phyloP scores from a whole-genome alignment of 2,888 invertebrate species.

The Baccha elongata region DNA sequence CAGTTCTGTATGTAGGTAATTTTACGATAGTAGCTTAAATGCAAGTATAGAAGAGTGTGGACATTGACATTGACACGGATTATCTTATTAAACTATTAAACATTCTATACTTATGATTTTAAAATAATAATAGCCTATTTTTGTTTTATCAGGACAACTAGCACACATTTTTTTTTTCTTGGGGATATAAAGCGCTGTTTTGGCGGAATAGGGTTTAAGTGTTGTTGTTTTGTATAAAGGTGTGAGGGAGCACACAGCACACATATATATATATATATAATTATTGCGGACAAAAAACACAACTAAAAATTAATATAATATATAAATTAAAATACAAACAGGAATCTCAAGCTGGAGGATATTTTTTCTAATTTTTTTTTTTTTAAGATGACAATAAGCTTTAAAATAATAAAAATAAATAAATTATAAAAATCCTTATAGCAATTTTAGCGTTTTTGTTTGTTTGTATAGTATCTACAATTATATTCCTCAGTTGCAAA shows the following conservation, averaged over 20 bases:
- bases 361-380: conserved; percentile 17
- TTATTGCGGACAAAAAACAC: conserved; percentile 47
- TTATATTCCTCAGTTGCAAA: conserved; percentile 38
- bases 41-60: conserved; percentile 55
- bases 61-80: conserved; percentile 52
- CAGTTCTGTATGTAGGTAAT: conserved; percentile 39
- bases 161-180: conserved; percentile 17
- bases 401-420: not conserved
- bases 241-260: conserved; percentile 59
- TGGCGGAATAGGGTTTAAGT: conserved; percentile 1
- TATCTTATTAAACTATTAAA: conserved; percentile 31
- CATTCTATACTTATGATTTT: conserved; percentile 48
- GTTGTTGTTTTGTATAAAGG: conserved; percentile 34
- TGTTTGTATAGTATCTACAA: not conserved
- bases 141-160: too few relatives aligned
- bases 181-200: conserved; percentile 45
- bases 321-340: conserved; percentile 39
- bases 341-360: conserved; percentile 57
- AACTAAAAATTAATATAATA: conserved; percentile 45
- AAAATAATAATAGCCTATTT: conserved; percentile 10
- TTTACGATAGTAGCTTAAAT: conserved; percentile 57
- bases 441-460: conserved; percentile 11
- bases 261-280: too few relatives aligned
- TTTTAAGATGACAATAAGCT: conserved; percentile 55
- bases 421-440: conserved; percentile 12